Conservation (phyloP, 2,797 vertebrate genomes). For the Rhabdophis nuchalis region DNA sequence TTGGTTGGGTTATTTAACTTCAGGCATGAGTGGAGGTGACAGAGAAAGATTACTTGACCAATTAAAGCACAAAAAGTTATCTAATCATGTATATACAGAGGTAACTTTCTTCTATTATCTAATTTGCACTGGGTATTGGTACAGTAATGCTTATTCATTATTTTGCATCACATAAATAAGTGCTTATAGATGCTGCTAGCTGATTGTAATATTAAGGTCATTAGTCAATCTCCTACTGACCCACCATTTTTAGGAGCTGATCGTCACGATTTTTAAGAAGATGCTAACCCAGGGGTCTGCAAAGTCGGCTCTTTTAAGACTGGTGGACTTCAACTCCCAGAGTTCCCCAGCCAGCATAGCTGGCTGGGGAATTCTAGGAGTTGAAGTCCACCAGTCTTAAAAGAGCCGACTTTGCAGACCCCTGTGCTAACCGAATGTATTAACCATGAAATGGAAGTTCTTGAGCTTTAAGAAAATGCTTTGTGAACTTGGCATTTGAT, state of each 20-base stretch:
- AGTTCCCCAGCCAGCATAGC: too few relatives aligned
- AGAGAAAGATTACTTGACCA: background rate
- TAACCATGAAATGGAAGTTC: background rate
- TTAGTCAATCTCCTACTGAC: background rate
- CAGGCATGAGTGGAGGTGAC: background rate
- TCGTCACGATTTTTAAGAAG: background rate
- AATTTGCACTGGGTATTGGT: background rate
- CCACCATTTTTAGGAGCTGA: background rate
- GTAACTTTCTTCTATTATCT: background rate
- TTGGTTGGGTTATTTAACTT: slow-evolving; percentile 5
- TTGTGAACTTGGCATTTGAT: background rate
- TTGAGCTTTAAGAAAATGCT: background rate
- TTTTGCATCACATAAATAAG: background rate
- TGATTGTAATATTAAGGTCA: background rate
- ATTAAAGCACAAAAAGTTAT: background rate
- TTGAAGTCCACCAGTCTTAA: too few relatives aligned
- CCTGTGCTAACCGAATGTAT: background rate
- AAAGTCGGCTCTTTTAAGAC: too few relatives aligned
- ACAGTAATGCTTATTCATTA: background rate
- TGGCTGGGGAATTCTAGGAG: too few relatives aligned
- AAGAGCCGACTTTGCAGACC: too few relatives aligned
- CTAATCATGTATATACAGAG: background rate
- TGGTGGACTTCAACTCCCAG: too few relatives aligned
- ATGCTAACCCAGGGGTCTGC: too few relatives aligned
- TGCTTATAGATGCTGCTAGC: background rate